Evolutionary conservation across 2,888 invertebrate genomes (phyloP), one percentile per base, ranked within the genome.

Genomic region (Dynastes grantii): DNA sequence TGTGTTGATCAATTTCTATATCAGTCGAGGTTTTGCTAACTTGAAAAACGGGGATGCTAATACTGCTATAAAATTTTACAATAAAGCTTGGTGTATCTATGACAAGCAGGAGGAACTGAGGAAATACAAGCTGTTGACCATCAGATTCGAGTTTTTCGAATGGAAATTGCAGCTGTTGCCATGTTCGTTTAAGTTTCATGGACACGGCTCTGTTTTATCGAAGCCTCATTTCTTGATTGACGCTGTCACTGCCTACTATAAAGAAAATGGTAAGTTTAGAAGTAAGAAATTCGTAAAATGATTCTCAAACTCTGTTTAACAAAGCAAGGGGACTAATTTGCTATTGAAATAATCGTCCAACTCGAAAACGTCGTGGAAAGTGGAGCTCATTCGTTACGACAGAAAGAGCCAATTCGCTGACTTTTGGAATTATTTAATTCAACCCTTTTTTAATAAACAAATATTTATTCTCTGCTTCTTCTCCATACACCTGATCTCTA

Each of bases 161-260:
- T 79, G 82, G 13, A 83, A 81, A 55, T 78, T 84, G 32, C 78
- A 82, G 45, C 61, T 84, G 11, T 61, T 85, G 55, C 82, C 82
- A 0, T 82, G 82, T 29, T 75, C 79, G 51, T 84, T 81, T 53
- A 81, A 83, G 71, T 80, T 82, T 77, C 71, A 83, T 81, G 78
- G 76, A 8, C 82, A 82, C 61, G 11, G 27, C 9, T 13, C 22
- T 51, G 65, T 27, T 49, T 65, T 81, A 51, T 75, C 45, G 49
- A 80, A 75, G 45, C 75, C 65, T 27, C 76, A 76, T 16, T 27
- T 76, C 3, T 51, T 80, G 16, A 64, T 77, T 4, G 61, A 73
- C 6, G 49, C 37, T 2, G 79, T 79, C 11, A 70, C 53, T 22
- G 64, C 11, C 27, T 80, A 71, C 22, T 73, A 77, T 29, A 81